Base-by-base conservation (phyloP, 2,888 invertebrate genomes). In the Tricholauxania praeusta region DNA sequence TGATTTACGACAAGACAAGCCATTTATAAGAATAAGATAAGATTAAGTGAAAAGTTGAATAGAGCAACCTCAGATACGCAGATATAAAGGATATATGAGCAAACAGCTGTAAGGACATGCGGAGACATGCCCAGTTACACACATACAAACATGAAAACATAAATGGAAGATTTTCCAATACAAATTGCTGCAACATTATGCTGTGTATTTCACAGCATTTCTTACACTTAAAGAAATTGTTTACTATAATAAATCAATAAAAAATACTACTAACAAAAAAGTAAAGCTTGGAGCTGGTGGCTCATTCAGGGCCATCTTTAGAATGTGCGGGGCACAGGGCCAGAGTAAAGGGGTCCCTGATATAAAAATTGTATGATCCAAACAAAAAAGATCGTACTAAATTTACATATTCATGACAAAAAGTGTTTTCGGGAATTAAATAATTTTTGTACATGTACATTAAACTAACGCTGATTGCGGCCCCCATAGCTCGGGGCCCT, bases 1-100 rank as follows among this genome's bases (percentile, higher is more conserved):
- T 86, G 86, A 86, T 86, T 86, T 86, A 86, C 86, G 86, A 85
- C 83, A 84, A 81, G 84, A 82, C 82, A 84, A 83, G 85, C 85
- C 82, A 85, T 85, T 84, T 85, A 79, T 84, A 80, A 80, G 79
- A 76, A 79, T 79, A 82, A 83, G 81, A 83, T 82, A 80, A 83
- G 84, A 83, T 83, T 84, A 82, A 83, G 79, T 80, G 80, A 63
- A 28, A 52, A 64, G 62, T 70, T 72, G 64, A 74, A 69, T 55
- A 63, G 17, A 65, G 17, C 55, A 60, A 60, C 32, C 32, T 15
- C n/a, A 62, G 49, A 49, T 47, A 60, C 51, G 39, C 14, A 60
- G 15, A 62, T 69, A 19, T 8, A 8, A 53, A 32, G 39, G 10
- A 32, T 39, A 39, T 39, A 10, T 39, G 39, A 19, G 12, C 57